Conservation (phyloP, 2,113 vertebrate genomes). For the Grantiella picta region DNA sequence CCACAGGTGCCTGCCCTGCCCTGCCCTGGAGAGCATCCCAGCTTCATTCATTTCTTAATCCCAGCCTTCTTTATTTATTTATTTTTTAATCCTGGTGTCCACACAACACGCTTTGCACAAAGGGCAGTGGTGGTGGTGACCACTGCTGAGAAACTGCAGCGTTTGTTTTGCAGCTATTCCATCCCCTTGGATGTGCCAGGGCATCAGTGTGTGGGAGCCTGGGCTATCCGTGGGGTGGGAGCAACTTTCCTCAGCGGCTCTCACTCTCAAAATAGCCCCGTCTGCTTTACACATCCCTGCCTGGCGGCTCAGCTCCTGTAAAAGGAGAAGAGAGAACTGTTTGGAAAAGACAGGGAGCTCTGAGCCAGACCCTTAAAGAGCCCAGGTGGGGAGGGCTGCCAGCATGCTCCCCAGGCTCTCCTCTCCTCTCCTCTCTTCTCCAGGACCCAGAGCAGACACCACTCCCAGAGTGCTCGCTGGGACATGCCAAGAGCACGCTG, state of each 20-base stretch:
- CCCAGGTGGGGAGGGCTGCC: neutral
- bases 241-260: neutral
- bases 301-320: neutral
- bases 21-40: neutral
- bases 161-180: neutral
- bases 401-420: neutral
- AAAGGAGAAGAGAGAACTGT: conserved; percentile 17
- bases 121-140: neutral
- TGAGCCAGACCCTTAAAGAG: neutral
- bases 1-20: neutral
- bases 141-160: rapidly evolving
- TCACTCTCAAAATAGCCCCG: neutral
- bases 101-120: neutral
- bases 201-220: neutral
- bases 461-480: neutral
- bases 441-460: neutral
- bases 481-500: neutral
- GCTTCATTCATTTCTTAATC: neutral
- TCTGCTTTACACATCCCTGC: neutral
- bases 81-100: neutral
- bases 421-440: neutral
- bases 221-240: neutral
- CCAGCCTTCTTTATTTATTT: neutral
- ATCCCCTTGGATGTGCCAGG: neutral
- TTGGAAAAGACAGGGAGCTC: neutral